Percentiles rank a stretch among this genome's conserved stretches.
These are phyloP conservation scores for Cuniculus paca DNA, from an alignment of 2,797 vertebrate genomes.

Conservation along the genomic window DNA sequence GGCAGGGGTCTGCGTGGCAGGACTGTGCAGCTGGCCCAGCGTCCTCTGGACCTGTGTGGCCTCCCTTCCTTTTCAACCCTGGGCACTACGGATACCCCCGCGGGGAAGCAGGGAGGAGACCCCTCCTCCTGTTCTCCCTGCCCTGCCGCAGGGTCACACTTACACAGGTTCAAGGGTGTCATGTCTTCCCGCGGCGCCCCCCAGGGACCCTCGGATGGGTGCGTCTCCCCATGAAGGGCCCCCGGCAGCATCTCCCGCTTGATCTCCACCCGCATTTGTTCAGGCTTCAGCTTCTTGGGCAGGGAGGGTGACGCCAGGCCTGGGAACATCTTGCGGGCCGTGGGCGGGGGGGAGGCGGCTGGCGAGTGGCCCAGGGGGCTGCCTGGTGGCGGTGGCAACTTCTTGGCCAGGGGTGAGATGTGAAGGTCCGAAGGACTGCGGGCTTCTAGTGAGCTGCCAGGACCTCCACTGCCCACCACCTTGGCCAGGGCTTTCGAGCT, in stretches of 20 bases:
- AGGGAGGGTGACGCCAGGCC: slow-evolving; percentile 85
- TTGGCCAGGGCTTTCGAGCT: slow-evolving; percentile 89
- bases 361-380: slow-evolving; percentile 87
- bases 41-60: not conserved
- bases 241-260: slow-evolving; percentile 88
- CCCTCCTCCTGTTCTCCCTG: not conserved
- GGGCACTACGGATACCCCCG: not conserved
- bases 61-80: slow-evolving; percentile 54
- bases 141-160: slow-evolving; percentile 73
- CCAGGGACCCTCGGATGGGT: slow-evolving; percentile 89
- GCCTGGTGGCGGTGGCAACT: slow-evolving; percentile 84
- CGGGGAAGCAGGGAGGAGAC: not conserved
- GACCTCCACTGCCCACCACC: slow-evolving; percentile 77
- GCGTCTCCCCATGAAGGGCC: slow-evolving; percentile 86
- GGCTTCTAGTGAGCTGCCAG: slow-evolving; percentile 84
- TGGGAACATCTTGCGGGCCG: slow-evolving; percentile 91
- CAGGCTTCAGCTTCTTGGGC: slow-evolving; percentile 93
- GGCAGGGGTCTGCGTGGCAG: not conserved
- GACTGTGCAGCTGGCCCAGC: not conserved
- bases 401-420: slow-evolving; percentile 84
- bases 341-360: slow-evolving; percentile 88
- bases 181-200: slow-evolving; percentile 89
- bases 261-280: slow-evolving; percentile 95
- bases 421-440: slow-evolving; percentile 84
- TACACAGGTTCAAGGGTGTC: slow-evolving; percentile 95